These are phyloP conservation scores for Crypturellus tataupa DNA, from an alignment of 2,797 vertebrate species.

Conservation along the genomic window DNA sequence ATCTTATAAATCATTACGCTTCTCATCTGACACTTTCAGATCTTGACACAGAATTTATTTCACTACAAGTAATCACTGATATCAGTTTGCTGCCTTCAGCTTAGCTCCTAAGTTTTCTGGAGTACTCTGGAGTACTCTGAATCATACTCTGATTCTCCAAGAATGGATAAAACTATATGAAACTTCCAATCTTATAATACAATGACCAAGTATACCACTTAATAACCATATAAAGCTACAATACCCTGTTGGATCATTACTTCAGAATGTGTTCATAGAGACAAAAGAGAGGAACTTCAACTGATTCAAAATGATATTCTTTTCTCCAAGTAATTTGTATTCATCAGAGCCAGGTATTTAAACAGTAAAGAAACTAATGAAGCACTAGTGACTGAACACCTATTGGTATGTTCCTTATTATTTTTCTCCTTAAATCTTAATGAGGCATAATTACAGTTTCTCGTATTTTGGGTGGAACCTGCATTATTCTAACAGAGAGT, in stretches of 20 bases:
- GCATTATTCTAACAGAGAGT: slow-evolving; percentile 72
- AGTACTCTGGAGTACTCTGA: background rate
- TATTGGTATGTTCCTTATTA: slow-evolving; percentile 77
- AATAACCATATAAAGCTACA: background rate
- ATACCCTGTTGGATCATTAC: slow-evolving; percentile 32
- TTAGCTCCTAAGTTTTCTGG: background rate
- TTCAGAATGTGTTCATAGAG: slow-evolving; percentile 33
- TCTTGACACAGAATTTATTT: background rate
- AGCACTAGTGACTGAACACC: slow-evolving; percentile 71
- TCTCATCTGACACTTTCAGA: background rate
- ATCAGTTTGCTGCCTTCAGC: background rate
- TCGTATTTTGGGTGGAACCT: slow-evolving; percentile 73
- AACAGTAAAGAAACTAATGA: slow-evolving; percentile 76
- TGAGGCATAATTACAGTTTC: slow-evolving; percentile 78
- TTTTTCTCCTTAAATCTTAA: slow-evolving; percentile 81
- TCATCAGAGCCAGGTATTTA: slow-evolving; percentile 75
- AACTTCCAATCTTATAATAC: background rate
- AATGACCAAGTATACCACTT: background rate
- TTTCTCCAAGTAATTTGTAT: slow-evolving; percentile 72
- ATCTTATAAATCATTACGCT: background rate
- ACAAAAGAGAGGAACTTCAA: slow-evolving; percentile 12
- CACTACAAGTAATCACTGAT: background rate
- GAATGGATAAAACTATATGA: background rate
- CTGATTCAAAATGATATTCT: slow-evolving; percentile 32
- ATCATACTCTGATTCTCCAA: background rate